These are phyloP conservation scores for Clinocottus analis DNA, from an alignment of 2,113 vertebrate species.

Conservation along the genomic window DNA sequence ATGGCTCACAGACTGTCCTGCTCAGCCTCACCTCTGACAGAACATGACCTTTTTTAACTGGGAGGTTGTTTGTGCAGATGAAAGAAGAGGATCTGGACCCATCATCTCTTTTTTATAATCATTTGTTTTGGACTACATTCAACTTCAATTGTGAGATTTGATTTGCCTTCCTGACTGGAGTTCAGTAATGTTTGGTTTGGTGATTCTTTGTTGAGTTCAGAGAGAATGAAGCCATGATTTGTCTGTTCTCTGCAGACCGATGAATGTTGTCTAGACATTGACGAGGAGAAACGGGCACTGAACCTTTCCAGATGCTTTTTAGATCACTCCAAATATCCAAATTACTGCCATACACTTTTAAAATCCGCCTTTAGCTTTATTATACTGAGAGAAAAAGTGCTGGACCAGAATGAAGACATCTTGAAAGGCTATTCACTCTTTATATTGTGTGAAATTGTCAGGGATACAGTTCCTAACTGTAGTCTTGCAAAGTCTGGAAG, in stretches of 20 bases:
- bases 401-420: constrained; percentile 50
- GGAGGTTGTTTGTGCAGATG: constrained; percentile 13
- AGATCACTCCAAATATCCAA: constrained; percentile 45
- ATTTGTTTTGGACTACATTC: constrained; percentile 1
- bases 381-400: constrained; percentile 19
- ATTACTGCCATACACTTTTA: constrained; percentile 50
- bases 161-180: constrained; percentile 14
- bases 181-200: constrained; percentile 2
- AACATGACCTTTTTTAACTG: neutral
- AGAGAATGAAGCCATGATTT: constrained; percentile 43
- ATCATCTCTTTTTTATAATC: neutral
- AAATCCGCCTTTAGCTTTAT: constrained; percentile 42
- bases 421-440: constrained; percentile 69
- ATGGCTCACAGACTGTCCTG: constrained; percentile 29
- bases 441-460: constrained; percentile 14
- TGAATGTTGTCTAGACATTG: constrained; percentile 62
- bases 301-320: constrained; percentile 69
- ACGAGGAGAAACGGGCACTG: constrained; percentile 52
- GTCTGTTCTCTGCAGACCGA: constrained; percentile 25
- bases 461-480: constrained; percentile 8
- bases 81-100: constrained; percentile 10
- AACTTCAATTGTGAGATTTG: constrained; percentile 13
- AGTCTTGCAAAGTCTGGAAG: constrained; percentile 10
- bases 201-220: constrained; percentile 18
- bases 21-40: constrained; percentile 32